phyloP scores from a whole-genome alignment of 2,888 invertebrate genomes.

The Aleiodes alternator region DNA sequence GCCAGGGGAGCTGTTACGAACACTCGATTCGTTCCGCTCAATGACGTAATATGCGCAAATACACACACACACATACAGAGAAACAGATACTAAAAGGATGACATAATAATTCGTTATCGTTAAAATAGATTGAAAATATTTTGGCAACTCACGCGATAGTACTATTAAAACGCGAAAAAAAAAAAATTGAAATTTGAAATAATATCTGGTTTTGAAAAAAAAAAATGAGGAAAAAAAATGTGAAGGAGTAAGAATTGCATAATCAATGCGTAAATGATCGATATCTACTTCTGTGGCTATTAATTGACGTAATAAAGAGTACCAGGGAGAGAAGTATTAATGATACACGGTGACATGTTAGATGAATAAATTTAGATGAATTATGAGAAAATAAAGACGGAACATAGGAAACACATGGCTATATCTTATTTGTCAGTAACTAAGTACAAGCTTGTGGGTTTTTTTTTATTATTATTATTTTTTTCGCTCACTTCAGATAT shows the following conservation, averaged over 20 bases:
- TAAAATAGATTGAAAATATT: slow-evolving; percentile 29
- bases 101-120: slow-evolving; percentile 39
- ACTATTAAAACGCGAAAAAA: no score
- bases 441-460: not conserved
- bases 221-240: no score
- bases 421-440: no score
- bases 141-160: not conserved
- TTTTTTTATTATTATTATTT: not conserved
- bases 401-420: no score
- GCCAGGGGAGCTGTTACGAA: slow-evolving; percentile 4
- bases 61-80: slow-evolving; percentile 25
- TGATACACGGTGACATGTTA: no score
- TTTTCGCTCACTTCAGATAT: slow-evolving; percentile 12
- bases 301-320: no score
- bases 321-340: no score
- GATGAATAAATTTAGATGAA: no score
- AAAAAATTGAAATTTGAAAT: slow-evolving; percentile 1
- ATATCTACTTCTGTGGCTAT: not conserved
- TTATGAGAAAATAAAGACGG: not conserved
- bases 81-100: slow-evolving; percentile 48
- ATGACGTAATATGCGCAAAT: slow-evolving; percentile 10
- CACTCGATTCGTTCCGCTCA: slow-evolving; percentile 35
- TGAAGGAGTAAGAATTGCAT: not conserved
- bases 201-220: no score
- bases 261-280: slow-evolving; percentile 18